phyloP scores from a whole-genome alignment of 1,140 invertebrate genomes.

The Nixonia krombeini region DNA sequence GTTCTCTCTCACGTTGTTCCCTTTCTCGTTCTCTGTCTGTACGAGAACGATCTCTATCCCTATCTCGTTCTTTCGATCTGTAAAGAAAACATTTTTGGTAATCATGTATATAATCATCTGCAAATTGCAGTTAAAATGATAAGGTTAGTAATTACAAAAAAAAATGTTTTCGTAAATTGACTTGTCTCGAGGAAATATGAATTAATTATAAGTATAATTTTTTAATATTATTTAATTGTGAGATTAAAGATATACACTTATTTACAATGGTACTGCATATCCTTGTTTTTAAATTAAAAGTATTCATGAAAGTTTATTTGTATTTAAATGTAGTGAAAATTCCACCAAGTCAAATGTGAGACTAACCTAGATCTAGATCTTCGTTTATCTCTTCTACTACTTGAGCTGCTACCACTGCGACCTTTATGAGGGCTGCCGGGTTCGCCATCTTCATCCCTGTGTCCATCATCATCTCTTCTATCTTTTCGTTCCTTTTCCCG shows the following conservation, averaged over 20 bases:
- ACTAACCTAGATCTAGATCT: constrained; percentile 71
- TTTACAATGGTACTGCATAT: too few relatives aligned
- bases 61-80: constrained; percentile 70
- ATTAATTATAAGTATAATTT: too few relatives aligned
- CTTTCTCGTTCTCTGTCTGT: constrained; percentile 57
- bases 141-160: too few relatives aligned
- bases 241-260: too few relatives aligned
- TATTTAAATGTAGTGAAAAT: too few relatives aligned
- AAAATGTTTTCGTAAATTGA: too few relatives aligned
- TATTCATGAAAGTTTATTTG: too few relatives aligned
- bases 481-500: constrained; percentile 65
- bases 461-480: constrained; percentile 55
- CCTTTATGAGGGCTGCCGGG: constrained; percentile 67
- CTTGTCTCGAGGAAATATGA: too few relatives aligned
- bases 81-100: neutral
- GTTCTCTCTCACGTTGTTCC: constrained; percentile 59
- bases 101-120: constrained; percentile 4
- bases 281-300: too few relatives aligned
- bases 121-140: constrained; percentile 10
- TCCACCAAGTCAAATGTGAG: too few relatives aligned
- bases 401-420: constrained; percentile 58
- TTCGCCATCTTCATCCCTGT: constrained; percentile 70
- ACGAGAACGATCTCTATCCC: constrained; percentile 62
- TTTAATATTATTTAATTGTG: too few relatives aligned
- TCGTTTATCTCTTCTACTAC: constrained; percentile 66